Evolutionary conservation across 2,888 invertebrate genomes (phyloP), one percentile per base, ranked within the genome.

Genomic region (Malachius bipustulatus): DNA sequence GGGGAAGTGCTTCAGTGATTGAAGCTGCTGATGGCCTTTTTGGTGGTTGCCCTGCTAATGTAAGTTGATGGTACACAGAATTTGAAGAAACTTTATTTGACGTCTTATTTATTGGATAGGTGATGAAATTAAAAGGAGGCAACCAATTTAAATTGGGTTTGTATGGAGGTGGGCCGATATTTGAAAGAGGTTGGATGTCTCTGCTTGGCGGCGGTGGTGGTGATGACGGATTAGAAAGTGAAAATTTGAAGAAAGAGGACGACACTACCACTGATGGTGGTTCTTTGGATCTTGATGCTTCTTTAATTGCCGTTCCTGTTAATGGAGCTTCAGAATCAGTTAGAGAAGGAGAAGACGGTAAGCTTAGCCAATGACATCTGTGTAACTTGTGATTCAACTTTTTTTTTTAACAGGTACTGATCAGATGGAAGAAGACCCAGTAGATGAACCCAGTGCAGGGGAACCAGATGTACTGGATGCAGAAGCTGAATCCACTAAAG

Each of bases 111-210:
- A n/a, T n/a, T n/a, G n/a, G n/a, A n/a, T n/a, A n/a, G n/a, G n/a
- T n/a, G n/a, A 61, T 39, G 55, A 63, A 54, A 57, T 57, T 53
- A 26, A 60, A 58, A 47, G 57, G 59, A n/a, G 59, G 57, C 16
- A 14, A 24, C 43, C 33, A 35, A 44, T 32, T 47, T 29, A 41
- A 44, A 26, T 37, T 47, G 16, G 47, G 48, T 26, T 44, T 51
- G 30, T 44, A 44, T 34, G 50, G 51, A 16, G 47, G 48, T 9
- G 32, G 46, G 10, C 38, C 45, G 4, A 44, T 47, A 11, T 19
- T 19, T n/a, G 24, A n/a, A 19, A 19, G 24, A 8, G 24, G 24
- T n/a, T 19, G n/a, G n/a, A n/a, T n/a, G n/a, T n/a, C 6, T 19
- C 24, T 19, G n/a, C 24, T 19, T 19, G 24, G 24, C 6, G 24